Evolutionary conservation across 2,113 vertebrate genomes (phyloP), one percentile per base, ranked within the genome.

Genomic region (Strix aluco): DNA sequence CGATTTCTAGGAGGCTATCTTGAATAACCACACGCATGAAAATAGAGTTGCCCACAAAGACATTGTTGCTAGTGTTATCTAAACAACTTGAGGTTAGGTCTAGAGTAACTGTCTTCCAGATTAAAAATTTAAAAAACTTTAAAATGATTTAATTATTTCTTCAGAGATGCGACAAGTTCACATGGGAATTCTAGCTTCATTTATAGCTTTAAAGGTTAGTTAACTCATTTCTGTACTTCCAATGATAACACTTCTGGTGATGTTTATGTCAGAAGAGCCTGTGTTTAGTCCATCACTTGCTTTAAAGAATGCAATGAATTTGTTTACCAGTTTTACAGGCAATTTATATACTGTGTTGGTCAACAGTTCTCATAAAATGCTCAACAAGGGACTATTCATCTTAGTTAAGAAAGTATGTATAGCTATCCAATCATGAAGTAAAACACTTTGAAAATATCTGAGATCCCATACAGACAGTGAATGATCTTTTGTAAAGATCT

Each of bases 1-100:
- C 65, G 57, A 96, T 96, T 97, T 98, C 87, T 97, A 97, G 87
- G 38, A 96, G 51, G 88, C 26, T 92, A 88, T 91, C 77, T 77
- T 90, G 75, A 94, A 84, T 86, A 97, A 94, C 51, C 62, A 73
- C 55, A 88, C 4, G 8, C 21, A 95, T 15, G 6, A 96, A 97
- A 97, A 97, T 6, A 94, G 69, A 94, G 66, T 49, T 84, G 88
- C 22, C 88, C 81, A 94, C 27, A 80, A 94, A 97, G 71, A 92
- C 29, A 69, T 34, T 90, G 70, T 94, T 94, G 29, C 52, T 93
- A 88, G 74, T 69, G 38, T 81, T 94, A 97, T 55, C 59, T 94
- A 95, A 97, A 93, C 62, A 96, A 93, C 42, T 46, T 15, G 21
- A 97, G 32, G 66, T 77, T 94, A 97, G 25, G 82, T 91, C 79